Conservation (phyloP, 2,888 invertebrate genomes). For the Nezara viridula region DNA sequence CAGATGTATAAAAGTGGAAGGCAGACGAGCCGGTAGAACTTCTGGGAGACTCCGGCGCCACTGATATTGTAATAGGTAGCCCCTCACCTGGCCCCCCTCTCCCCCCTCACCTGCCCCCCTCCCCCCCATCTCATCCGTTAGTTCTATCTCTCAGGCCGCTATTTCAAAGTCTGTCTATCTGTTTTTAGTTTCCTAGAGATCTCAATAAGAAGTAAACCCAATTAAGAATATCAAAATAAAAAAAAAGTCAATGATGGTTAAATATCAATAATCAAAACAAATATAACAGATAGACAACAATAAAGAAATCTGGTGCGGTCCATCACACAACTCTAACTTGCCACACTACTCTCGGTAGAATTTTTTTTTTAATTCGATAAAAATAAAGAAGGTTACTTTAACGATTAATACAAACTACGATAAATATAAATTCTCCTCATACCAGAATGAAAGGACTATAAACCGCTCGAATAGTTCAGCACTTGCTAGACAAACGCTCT, state of each 20-base stretch:
- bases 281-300: too few relatives aligned
- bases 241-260: not conserved
- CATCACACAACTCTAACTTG: too few relatives aligned
- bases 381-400: too few relatives aligned
- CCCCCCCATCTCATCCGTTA: not conserved
- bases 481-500: too few relatives aligned
- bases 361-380: too few relatives aligned
- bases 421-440: too few relatives aligned
- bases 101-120: not conserved
- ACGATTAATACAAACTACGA: too few relatives aligned
- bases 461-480: too few relatives aligned
- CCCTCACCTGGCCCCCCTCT: not conserved
- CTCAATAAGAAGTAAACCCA: not conserved
- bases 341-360: too few relatives aligned
- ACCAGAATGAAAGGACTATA: too few relatives aligned
- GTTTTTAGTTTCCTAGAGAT: not conserved
- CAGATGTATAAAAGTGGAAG: constrained; percentile 37
- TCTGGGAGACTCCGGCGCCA: constrained; percentile 10
- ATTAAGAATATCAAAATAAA: not conserved
- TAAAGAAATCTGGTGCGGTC: too few relatives aligned
- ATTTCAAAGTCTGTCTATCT: not conserved
- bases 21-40: not conserved
- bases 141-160: not conserved
- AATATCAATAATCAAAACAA: too few relatives aligned
- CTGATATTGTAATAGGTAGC: constrained; percentile 49